These are phyloP conservation scores for Stegodyphus mimosarum DNA, from an alignment of 1,140 invertebrate genomes.

Conservation along the genomic window DNA sequence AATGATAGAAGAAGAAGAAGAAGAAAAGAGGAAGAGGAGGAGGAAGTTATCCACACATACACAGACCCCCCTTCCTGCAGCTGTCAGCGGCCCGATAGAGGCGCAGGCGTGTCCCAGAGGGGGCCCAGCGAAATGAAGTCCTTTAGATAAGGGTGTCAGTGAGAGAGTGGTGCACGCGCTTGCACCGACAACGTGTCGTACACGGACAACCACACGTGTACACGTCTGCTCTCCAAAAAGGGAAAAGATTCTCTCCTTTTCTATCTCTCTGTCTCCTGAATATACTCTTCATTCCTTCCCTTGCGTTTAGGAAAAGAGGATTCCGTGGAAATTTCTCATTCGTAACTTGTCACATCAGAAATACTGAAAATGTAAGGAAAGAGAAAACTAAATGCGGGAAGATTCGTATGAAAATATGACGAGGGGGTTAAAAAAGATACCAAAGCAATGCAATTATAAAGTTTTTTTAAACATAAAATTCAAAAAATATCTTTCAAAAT, in stretches of 20 bases:
- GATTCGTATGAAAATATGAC: no score
- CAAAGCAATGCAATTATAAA: no score
- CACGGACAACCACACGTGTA: constrained; percentile 53
- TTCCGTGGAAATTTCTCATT: constrained; percentile 29
- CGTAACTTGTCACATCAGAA: constrained; percentile 35
- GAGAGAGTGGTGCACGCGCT: no score
- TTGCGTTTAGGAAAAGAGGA: background rate
- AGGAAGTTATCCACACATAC: background rate
- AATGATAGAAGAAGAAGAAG: constrained; percentile 4
- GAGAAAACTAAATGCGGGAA: no score
- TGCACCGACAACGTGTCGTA: constrained; percentile 58
- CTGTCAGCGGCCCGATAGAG: constrained; percentile 53
- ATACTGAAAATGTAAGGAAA: constrained; percentile 1
- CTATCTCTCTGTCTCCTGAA: constrained; percentile 39
- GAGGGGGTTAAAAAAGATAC: no score
- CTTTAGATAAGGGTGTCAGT: constrained; percentile 47
- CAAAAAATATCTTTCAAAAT: no score
- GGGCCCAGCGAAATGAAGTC: constrained; percentile 50
- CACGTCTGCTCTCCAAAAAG: constrained; percentile 39
- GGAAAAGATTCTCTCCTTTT: constrained; percentile 23
- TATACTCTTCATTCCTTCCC: background rate
- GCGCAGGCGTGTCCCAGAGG: constrained; percentile 20
- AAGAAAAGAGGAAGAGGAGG: constrained; percentile 28
- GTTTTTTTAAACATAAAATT: no score
- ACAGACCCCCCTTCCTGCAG: constrained; percentile 8